Base-by-base conservation (phyloP, 2,797 vertebrate genomes). In the Lates japonicus region DNA sequence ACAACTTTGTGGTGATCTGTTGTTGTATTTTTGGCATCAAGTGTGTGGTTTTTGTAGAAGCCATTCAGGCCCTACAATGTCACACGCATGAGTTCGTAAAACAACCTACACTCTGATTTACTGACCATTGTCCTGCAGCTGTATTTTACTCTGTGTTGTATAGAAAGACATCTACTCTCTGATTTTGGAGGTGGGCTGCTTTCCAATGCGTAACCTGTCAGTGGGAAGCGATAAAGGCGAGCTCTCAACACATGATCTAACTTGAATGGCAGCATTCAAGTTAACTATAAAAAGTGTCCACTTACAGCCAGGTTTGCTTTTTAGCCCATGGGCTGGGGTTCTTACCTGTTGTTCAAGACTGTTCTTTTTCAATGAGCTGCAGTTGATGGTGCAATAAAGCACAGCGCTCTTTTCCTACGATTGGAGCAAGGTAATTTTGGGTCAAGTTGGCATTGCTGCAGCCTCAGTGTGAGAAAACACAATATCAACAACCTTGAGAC, bases 401-500 rank as follows among this genome's bases (percentile, higher is more conserved):
- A 19, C 25, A 64, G 37, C 12, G 1, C 13, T 22, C 37, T 44
- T 41, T 22, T 7, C 22, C 13, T 42, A 42, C 14, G 19, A 20
- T 17, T 37, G 51, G 65, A n/a, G 19, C n/a, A 35, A 9, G 48
- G 76, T 78, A 42, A 76, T 20, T 58, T 78, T 7, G 73, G 74
- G 77, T 77, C 60, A 76, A 33, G 39, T 19, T 78, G 63, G 73
- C 75, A 62, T n/a, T 0, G 12, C 44, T 62, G 62, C 49, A 25
- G 54, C 65, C 33, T 25, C 41, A 37, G 16, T 70, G 48, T 66
- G 54, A 75, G 44, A 73, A 59, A 78, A 31, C 42, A 61, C 55
- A 73, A 59, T 7, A 74, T 76, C 44, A 62, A 55, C 63, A 81
- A 55, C 83, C 72, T 67, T 80, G 75, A 79, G 72, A 39, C 37